Conservation (phyloP, 1,140 invertebrate genomes). For the Scylla paramamosain region DNA sequence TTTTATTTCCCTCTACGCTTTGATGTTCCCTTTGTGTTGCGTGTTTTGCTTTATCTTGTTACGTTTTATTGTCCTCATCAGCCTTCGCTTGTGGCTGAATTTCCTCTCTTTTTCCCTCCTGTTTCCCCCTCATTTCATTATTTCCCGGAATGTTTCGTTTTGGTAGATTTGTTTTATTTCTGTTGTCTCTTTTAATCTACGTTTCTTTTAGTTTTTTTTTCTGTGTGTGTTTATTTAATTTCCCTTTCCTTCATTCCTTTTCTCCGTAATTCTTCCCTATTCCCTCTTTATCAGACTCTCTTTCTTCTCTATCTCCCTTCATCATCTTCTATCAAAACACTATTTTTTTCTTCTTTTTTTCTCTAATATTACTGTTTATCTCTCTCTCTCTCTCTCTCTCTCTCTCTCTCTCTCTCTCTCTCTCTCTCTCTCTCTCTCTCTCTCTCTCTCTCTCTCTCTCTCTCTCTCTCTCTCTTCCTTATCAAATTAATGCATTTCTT, state of each 20-base stretch:
- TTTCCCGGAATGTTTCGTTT: too few relatives aligned
- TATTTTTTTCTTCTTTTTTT: neutral
- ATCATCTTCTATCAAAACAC: neutral
- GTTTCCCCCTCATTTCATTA: too few relatives aligned
- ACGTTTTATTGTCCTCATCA: too few relatives aligned
- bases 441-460: constrained; percentile 5
- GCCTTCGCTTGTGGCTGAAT: too few relatives aligned
- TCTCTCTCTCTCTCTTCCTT: neutral
- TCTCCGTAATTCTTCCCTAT: neutral
- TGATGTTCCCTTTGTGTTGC: too few relatives aligned
- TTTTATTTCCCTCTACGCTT: too few relatives aligned
- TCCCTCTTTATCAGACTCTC: neutral
- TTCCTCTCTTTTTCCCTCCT: neutral
- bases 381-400: neutral
- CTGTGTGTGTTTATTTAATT: too few relatives aligned
- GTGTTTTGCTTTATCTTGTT: too few relatives aligned
- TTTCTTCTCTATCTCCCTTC: neutral
- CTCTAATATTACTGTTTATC: too few relatives aligned
- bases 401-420: constrained; percentile 6
- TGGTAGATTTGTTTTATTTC: too few relatives aligned
- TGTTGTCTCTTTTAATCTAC: neutral
- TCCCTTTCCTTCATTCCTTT: neutral
- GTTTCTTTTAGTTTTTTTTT: too few relatives aligned
- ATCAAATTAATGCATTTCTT: neutral
- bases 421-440: neutral